Evolutionary conservation across 37 sponge, comb jelly and placozoan species (phyloP).

Genomic region (Ianthella basta): DNA sequence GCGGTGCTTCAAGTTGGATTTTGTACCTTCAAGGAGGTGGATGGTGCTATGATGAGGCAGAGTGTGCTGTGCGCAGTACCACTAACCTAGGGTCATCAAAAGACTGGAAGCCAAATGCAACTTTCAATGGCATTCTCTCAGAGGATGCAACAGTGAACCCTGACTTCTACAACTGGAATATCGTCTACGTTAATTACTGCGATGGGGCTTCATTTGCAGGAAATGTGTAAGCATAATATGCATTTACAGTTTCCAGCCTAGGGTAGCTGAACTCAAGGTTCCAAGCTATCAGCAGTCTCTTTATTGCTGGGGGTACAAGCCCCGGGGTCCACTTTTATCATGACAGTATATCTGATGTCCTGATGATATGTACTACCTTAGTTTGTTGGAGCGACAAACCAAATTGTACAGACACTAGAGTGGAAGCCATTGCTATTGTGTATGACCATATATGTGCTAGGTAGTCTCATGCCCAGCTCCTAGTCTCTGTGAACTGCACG

Average conservation of each 20-base stretch:
- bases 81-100: constrained; percentile 76
- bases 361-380: no score
- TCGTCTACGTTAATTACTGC: constrained; percentile 77
- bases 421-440: no score
- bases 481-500: no score
- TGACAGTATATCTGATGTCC: no score
- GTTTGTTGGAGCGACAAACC: no score
- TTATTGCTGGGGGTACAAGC: no score
- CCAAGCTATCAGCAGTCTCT: background rate
- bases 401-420: no score
- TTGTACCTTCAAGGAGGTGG: constrained; percentile 82
- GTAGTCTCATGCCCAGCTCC: no score
- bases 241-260: no score
- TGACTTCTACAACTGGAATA: constrained; percentile 73
- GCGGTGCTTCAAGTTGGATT: constrained; percentile 68
- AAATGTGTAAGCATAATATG: constrained; percentile 49
- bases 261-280: no score
- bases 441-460: no score
- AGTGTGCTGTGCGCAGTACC: constrained; percentile 65
- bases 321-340: no score
- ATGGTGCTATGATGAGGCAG: constrained; percentile 59
- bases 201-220: constrained; percentile 87
- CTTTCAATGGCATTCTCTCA: constrained; percentile 63
- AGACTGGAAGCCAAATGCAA: constrained; percentile 24
- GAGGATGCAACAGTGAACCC: constrained; percentile 55